A percentile compares a stretch with the other conserved stretches of the same genome.
phyloP scores from a whole-genome alignment of 2,888 invertebrate species.

The Temnothorax rugatulus region DNA sequence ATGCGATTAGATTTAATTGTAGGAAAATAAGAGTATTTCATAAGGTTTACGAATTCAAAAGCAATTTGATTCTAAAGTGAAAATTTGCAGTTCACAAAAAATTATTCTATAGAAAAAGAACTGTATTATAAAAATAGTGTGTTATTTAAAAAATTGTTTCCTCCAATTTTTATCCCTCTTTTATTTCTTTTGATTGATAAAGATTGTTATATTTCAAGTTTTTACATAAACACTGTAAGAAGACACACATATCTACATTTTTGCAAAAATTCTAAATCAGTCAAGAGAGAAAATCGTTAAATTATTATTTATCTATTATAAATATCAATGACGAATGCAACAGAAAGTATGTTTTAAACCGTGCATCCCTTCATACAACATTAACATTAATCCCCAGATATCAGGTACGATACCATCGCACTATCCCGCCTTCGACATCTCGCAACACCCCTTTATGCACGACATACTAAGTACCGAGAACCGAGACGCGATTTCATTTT shows the following conservation, averaged over 20 bases:
- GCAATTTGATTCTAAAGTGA: background rate
- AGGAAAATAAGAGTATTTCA: background rate
- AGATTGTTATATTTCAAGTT: background rate
- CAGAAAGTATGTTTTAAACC: background rate
- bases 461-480: constrained; percentile 36
- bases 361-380: constrained; percentile 9
- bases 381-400: constrained; percentile 41
- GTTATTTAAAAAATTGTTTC: background rate
- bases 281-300: background rate
- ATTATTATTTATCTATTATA: background rate
- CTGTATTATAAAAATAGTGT: background rate
- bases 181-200: background rate
- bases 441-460: constrained; percentile 31
- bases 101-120: background rate
- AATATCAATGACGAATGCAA: background rate
- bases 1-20: background rate
- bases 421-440: constrained; percentile 24
- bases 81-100: background rate
- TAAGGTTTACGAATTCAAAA: background rate
- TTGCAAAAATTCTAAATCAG: background rate
- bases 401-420: constrained; percentile 28
- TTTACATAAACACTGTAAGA: background rate
- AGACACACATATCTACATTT: background rate
- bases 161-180: background rate
- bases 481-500: constrained; percentile 47